A percentile compares a stretch with the other conserved stretches of the same genome.
phyloP scores from a whole-genome alignment of 1,140 invertebrate genomes.

The Trachymyrmex septentrionalis region DNA sequence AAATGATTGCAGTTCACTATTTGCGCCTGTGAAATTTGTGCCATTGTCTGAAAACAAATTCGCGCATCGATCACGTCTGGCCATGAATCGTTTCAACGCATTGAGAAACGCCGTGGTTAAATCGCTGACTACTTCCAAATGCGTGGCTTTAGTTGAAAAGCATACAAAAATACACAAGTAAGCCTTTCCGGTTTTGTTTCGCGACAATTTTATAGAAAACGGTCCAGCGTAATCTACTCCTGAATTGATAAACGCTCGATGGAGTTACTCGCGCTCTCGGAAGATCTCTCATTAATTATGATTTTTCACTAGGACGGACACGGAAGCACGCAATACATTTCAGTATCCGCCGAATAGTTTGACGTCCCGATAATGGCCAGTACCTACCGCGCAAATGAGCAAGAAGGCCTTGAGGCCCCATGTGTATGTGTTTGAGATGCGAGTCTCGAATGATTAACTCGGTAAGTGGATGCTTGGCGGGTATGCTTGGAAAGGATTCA shows the following conservation, averaged over 20 bases:
- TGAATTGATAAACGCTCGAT: not conserved
- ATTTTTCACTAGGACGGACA: rapidly evolving
- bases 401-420: not conserved
- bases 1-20: not conserved
- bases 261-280: not conserved
- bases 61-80: not conserved
- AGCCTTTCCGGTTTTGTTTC: not conserved
- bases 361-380: not conserved
- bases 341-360: not conserved
- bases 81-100: not conserved
- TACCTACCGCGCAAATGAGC: not conserved
- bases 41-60: slow-evolving; percentile 6
- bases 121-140: slow-evolving; percentile 3
- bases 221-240: not conserved
- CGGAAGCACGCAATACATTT: not conserved
- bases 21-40: not conserved
- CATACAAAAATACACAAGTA: slow-evolving; percentile 25
- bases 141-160: no score
- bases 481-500: not conserved
- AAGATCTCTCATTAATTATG: not conserved
- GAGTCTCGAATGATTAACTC: slow-evolving; percentile 1
- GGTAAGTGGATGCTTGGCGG: not conserved
- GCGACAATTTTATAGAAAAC: not conserved
- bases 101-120: not conserved
- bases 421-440: not conserved